phyloP scores from a whole-genome alignment of 2,888 invertebrate genomes.

The Cephonodes hylas region DNA sequence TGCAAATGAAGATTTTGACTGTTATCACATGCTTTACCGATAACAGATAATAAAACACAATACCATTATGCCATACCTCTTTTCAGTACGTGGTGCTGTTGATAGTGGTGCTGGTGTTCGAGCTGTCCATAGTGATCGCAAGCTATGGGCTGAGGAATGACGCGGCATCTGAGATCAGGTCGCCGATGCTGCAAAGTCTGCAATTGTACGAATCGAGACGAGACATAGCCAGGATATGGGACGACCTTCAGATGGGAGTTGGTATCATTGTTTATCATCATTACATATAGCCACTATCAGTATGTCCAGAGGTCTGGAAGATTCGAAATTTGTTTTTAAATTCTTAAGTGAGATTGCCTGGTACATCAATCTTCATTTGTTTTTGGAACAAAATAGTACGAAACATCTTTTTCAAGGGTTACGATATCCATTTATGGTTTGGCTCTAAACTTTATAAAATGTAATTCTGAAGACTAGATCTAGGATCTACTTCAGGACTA shows the following conservation, averaged over 20 bases:
- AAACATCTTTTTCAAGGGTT: too few relatives aligned
- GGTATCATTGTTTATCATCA: constrained; percentile 29
- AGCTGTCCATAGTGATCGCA: constrained; percentile 54
- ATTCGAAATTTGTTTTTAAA: too few relatives aligned
- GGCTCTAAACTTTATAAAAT: too few relatives aligned
- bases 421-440: too few relatives aligned
- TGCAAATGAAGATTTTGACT: too few relatives aligned
- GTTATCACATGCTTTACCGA: neutral
- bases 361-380: too few relatives aligned
- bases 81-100: constrained; percentile 58
- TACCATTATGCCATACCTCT: neutral
- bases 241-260: constrained; percentile 61
- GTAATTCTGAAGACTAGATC: too few relatives aligned
- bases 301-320: too few relatives aligned
- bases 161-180: constrained; percentile 44
- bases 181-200: constrained; percentile 51
- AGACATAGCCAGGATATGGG: constrained; percentile 59
- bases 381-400: too few relatives aligned
- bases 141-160: constrained; percentile 51
- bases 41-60: neutral
- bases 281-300: too few relatives aligned
- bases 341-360: too few relatives aligned
- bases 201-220: constrained; percentile 43
- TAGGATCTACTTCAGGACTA: too few relatives aligned
- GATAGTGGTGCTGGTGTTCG: constrained; percentile 56